Base-by-base conservation (phyloP, 2,113 vertebrate genomes). In the Loxodonta africana region DNA sequence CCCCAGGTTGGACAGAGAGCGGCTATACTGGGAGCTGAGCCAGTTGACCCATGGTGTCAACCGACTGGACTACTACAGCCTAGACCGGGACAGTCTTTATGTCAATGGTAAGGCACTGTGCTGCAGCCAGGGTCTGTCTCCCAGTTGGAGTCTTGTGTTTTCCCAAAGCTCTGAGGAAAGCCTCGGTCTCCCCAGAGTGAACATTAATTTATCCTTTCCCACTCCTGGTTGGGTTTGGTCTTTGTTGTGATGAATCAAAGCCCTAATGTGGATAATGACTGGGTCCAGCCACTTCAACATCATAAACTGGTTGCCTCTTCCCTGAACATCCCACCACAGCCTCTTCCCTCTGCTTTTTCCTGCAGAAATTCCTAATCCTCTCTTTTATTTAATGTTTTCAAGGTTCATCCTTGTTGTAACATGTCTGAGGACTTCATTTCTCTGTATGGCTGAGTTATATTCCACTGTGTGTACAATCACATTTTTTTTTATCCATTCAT, bases 1-100 rank as follows among this genome's bases (percentile, higher is more conserved):
- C 0, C 53, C 85, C 2, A 0, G 1, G 1, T 86, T 97, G 46
- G 80, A 98, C 78, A 74, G 53, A 83, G 71, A 93, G 53, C 69
- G 2, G 26, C 86, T 98, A 3, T 98, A 97, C 88, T 91, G 91
- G 63, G 76, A 96, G 25, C 65, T 97, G 46, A 96, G 92, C 33
- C 91, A 80, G 11, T 92, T 67, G 63, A 97, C 95, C 2, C 53
- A 88, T 0, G 84, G 90, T 3, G 7, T 95, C 57, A 96, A 93
- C 84, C 69, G 10, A 21, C 91, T 97, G 88, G 96, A 89, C 0
- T 51, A 83, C 28, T 98, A 96, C 37, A 17, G n/a, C 0, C 74
- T 98, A 77, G 97, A 97, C 33, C 51, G 11, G 4, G 10, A 80
- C 51, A 97, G 97, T 48, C 97, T 98, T 44, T 97, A 83, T 0